Evolutionary conservation across 2,797 vertebrate species (phyloP).

Genomic region (Tokudaia muenninki): DNA sequence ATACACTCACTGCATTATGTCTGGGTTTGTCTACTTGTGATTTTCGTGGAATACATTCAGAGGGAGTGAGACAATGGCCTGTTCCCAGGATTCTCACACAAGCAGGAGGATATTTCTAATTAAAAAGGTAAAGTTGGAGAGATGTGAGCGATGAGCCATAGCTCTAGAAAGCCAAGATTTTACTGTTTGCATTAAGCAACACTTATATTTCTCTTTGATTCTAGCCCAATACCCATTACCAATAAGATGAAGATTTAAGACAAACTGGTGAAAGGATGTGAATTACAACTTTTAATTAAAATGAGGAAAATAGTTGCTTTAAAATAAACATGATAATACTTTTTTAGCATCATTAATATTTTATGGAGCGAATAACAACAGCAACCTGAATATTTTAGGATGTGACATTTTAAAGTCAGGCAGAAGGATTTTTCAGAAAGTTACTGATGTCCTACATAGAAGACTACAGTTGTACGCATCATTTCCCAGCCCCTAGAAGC

Average conservation of each 20-base stretch:
- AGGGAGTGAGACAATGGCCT: constrained; percentile 86
- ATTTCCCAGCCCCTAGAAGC: not conserved
- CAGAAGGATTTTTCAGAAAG: constrained; percentile 74
- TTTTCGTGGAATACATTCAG: constrained; percentile 81
- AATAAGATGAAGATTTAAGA: constrained; percentile 90
- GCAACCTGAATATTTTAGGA: constrained; percentile 85
- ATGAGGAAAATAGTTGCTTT: constrained; percentile 86
- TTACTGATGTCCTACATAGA: constrained; percentile 47
- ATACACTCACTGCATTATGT: constrained; percentile 84
- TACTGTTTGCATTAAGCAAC: constrained; percentile 89
- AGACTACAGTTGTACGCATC: not conserved
- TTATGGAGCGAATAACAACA: constrained; percentile 83
- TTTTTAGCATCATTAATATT: constrained; percentile 86
- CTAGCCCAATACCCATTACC: constrained; percentile 85
- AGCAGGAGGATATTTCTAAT: constrained; percentile 88
- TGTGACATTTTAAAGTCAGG: constrained; percentile 70
- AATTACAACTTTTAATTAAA: constrained; percentile 91
- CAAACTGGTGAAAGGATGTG: constrained; percentile 87
- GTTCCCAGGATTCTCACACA: constrained; percentile 85
- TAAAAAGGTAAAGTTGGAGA: constrained; percentile 87
- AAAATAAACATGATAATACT: constrained; percentile 87
- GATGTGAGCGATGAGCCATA: constrained; percentile 86
- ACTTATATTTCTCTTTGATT: constrained; percentile 87
- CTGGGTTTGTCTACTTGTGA: constrained; percentile 86
- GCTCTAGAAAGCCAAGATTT: constrained; percentile 88